Evolutionary conservation across 2,888 invertebrate species (phyloP).

Genomic region (Chromoteleia sp.): DNA sequence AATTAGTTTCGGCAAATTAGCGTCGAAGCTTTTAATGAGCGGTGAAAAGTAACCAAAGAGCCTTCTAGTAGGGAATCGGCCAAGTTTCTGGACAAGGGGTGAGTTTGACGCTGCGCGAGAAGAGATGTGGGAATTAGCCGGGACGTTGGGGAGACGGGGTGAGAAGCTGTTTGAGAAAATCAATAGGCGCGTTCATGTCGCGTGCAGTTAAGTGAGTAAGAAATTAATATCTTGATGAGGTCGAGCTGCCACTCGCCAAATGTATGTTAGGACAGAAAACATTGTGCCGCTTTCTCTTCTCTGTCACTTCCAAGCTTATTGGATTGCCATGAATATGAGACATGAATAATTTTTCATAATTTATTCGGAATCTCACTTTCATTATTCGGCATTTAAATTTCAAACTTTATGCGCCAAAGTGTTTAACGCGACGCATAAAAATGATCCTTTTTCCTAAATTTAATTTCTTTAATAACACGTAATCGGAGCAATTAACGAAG

Average conservation of each 20-base stretch:
- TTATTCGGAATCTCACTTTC: conserved; percentile 36
- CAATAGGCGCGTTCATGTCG: conserved; percentile 82
- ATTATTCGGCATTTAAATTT: conserved; percentile 6
- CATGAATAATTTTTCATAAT: conserved; percentile 62
- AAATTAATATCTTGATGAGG: conserved; percentile 83
- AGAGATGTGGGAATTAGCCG: conserved; percentile 69
- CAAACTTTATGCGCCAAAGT: conserved; percentile 5
- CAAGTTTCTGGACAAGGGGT: conserved; percentile 77
- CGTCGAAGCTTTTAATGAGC: conserved; percentile 78
- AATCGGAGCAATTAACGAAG: conserved; percentile 14
- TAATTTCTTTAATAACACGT: conserved; percentile 14
- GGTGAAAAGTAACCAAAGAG: conserved; percentile 76
- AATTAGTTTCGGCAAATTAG: conserved; percentile 79
- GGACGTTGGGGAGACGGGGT: conserved; percentile 44
- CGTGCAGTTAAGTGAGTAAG: conserved; percentile 83
- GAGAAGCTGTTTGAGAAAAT: conserved; percentile 78
- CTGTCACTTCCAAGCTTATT: conserved; percentile 54
- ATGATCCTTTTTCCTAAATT: background rate
- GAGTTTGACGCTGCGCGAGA: conserved; percentile 74
- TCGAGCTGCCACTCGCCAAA: conserved; percentile 76
- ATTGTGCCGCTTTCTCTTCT: conserved; percentile 56
- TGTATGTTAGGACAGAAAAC: conserved; percentile 67
- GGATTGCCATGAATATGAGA: conserved; percentile 59
- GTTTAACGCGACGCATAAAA: background rate
- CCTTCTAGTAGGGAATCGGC: conserved; percentile 74